phyloP scores from a whole-genome alignment of 2,113 vertebrate species.

The Oncorhynchus gorbuscha region DNA sequence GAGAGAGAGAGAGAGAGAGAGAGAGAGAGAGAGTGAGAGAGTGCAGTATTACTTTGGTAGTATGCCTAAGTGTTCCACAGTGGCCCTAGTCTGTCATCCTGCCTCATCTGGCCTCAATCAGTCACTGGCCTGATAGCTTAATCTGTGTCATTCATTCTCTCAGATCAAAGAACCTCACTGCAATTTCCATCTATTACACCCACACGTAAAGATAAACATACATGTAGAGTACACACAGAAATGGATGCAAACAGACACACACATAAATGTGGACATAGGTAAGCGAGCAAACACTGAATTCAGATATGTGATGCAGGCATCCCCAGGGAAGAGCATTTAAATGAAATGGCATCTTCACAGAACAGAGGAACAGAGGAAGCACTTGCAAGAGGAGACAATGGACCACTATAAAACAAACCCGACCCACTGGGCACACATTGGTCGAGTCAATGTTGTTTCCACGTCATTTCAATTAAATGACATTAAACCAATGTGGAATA shows the following conservation, averaged over 20 bases:
- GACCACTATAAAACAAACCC: constrained; percentile 8
- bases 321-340: not conserved
- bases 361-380: not conserved
- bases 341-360: not conserved
- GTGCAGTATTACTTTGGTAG: constrained; percentile 42
- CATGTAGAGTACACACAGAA: not conserved
- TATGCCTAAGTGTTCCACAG: constrained; percentile 20
- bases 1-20: too few relatives aligned
- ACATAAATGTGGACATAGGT: constrained; percentile 10
- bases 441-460: too few relatives aligned
- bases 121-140: constrained; percentile 58
- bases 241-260: not conserved
- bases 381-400: not conserved
- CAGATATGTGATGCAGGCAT: constrained; percentile 1
- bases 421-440: too few relatives aligned
- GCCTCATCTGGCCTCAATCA: constrained; percentile 68
- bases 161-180: constrained; percentile 57
- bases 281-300: too few relatives aligned
- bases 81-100: constrained; percentile 41
- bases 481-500: too few relatives aligned
- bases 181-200: constrained; percentile 33
- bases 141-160: constrained; percentile 67
- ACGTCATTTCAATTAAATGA: too few relatives aligned
- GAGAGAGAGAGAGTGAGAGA: constrained; percentile 1
- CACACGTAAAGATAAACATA: constrained; percentile 14